These are phyloP conservation scores for Aricia agestis DNA, from an alignment of 1,140 invertebrate genomes.

Conservation along the genomic window DNA sequence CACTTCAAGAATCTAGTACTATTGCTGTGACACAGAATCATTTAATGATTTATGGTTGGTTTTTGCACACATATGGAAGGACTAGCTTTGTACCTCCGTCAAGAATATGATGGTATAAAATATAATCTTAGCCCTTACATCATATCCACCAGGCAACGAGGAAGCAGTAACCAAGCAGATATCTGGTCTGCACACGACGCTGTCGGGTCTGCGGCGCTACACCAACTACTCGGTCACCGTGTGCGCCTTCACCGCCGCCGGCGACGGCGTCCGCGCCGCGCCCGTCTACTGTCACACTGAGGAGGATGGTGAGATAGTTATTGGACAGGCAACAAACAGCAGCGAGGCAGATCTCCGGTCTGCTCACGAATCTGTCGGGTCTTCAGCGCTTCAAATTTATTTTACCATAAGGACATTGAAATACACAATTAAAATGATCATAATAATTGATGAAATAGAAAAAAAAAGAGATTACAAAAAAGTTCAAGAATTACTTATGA, in stretches of 20 bases:
- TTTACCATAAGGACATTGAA: too few species aligned
- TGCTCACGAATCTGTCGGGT: constrained; percentile 81
- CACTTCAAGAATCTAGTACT: too few species aligned
- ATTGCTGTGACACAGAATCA: too few species aligned
- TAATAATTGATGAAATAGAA: too few species aligned
- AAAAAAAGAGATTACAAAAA: too few species aligned
- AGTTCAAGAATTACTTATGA: too few species aligned
- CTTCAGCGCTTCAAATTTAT: constrained; percentile 83
- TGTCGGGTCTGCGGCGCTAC: constrained; percentile 84
- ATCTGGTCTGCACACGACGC: constrained; percentile 79
- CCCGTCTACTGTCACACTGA: constrained; percentile 92
- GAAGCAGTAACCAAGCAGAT: constrained; percentile 82
- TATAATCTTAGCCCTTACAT: not conserved
- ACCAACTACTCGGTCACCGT: constrained; percentile 97
- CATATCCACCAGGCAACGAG: constrained; percentile 71
- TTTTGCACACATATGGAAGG: too few species aligned
- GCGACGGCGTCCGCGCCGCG: constrained; percentile 89
- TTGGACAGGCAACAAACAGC: constrained; percentile 47
- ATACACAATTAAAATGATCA: too few species aligned
- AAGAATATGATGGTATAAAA: too few species aligned
- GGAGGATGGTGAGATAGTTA: constrained; percentile 85
- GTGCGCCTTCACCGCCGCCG: constrained; percentile 90
- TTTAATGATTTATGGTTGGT: too few species aligned
- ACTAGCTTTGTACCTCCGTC: too few species aligned
- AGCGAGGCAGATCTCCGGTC: constrained; percentile 83